phyloP scores from a whole-genome alignment of 2,797 vertebrate species.

The Xenops minutus region DNA sequence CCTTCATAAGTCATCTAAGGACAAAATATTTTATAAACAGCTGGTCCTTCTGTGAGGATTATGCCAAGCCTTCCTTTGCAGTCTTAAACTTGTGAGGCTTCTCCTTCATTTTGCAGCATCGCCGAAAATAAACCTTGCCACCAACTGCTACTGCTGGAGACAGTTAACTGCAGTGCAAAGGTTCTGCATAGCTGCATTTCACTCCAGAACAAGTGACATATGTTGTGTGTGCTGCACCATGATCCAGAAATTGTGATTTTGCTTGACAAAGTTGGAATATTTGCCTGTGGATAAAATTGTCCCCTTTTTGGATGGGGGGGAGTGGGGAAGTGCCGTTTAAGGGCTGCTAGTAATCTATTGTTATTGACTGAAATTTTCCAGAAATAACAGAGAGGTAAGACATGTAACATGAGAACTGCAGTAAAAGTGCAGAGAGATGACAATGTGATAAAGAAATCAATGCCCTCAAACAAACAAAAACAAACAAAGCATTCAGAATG shows the following conservation, averaged over 20 bases:
- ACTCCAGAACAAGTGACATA: neutral
- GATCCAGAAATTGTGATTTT: neutral
- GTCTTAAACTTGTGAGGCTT: neutral
- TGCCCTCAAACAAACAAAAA: neutral
- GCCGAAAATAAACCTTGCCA: neutral
- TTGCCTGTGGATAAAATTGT: neutral
- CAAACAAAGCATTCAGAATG: neutral
- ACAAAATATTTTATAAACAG: slow-evolving; percentile 14
- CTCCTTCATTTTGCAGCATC: neutral
- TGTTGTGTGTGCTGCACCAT: neutral
- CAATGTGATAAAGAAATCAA: neutral
- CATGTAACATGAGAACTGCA: neutral
- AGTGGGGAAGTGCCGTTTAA: neutral
- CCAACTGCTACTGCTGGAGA: neutral
- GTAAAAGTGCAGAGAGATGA: neutral
- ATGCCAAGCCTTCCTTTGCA: neutral
- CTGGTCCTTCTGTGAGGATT: neutral
- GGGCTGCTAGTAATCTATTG: neutral
- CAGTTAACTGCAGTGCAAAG: neutral
- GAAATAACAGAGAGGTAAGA: neutral
- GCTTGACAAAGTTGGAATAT: neutral
- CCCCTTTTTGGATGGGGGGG: neutral
- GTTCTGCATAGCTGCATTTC: neutral
- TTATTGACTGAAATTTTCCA: neutral
- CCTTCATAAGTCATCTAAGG: neutral